These are phyloP conservation scores for Nebria salina DNA, from an alignment of 2,888 invertebrate species.

Conservation along the genomic window DNA sequence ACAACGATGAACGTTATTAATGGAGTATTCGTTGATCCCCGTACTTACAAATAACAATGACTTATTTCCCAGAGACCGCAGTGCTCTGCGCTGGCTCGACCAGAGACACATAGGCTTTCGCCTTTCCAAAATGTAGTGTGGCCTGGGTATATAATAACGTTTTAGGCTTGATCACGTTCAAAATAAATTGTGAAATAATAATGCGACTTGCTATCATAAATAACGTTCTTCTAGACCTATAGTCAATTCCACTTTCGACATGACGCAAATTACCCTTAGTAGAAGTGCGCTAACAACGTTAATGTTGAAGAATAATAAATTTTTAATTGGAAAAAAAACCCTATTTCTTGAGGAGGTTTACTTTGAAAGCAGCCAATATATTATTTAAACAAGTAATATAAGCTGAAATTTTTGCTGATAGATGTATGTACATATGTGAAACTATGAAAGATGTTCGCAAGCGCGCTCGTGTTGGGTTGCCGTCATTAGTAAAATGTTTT, in stretches of 20 bases:
- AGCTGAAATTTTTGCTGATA: too few relatives aligned
- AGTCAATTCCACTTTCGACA: too few relatives aligned
- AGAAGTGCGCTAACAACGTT: background rate
- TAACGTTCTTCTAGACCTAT: background rate
- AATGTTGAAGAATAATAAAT: too few relatives aligned
- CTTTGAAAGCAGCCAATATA: too few relatives aligned
- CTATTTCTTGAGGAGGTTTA: too few relatives aligned
- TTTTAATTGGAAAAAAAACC: too few relatives aligned
- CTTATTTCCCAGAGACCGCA: slow-evolving; percentile 52
- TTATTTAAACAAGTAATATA: too few relatives aligned
- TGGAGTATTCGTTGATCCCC: slow-evolving; percentile 54
- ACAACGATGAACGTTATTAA: slow-evolving; percentile 57
- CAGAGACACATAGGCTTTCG: background rate
- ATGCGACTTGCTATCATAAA: slow-evolving; percentile 8
- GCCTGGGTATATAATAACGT: background rate
- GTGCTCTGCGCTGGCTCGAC: background rate
- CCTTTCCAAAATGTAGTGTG: background rate
- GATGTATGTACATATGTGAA: too few relatives aligned
- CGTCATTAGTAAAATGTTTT: slow-evolving; percentile 58
- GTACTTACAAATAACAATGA: slow-evolving; percentile 56
- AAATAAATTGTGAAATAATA: slow-evolving; percentile 17
- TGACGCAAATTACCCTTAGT: background rate
- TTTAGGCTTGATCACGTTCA: background rate
- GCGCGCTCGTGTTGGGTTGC: background rate
- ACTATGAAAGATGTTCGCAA: background rate